These are phyloP conservation scores for Rhea pennata DNA, from an alignment of 2,113 vertebrate species.

Conservation along the genomic window DNA sequence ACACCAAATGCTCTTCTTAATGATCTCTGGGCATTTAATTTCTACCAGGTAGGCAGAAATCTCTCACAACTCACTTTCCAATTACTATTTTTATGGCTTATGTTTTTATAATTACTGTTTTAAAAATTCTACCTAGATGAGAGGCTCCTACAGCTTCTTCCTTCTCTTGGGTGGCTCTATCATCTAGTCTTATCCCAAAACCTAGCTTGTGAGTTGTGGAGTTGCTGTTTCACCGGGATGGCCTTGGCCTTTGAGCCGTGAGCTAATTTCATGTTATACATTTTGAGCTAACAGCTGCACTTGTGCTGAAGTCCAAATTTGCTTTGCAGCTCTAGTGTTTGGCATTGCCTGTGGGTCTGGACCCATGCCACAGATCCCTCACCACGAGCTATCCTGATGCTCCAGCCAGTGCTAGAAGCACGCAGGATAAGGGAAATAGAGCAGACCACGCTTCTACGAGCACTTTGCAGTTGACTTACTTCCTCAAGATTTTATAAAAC, in stretches of 20 bases:
- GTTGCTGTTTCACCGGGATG: neutral
- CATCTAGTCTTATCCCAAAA: neutral
- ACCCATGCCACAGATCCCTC: neutral
- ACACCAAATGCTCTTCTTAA: neutral
- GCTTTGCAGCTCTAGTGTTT: neutral
- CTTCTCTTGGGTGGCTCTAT: neutral
- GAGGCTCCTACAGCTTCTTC: neutral
- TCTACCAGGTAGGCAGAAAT: neutral
- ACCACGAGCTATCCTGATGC: neutral
- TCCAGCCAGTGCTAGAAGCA: neutral
- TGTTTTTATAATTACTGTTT: neutral
- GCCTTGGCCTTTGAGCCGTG: conserved; percentile 50
- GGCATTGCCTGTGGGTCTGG: conserved; percentile 9
- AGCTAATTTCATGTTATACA: neutral
- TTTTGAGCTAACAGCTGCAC: neutral
- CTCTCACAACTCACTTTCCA: neutral
- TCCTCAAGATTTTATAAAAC: neutral
- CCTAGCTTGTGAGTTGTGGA: neutral
- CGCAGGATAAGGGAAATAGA: neutral
- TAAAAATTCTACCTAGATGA: neutral
- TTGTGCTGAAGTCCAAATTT: conserved; percentile 63
- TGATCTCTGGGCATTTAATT: neutral
- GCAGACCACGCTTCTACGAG: neutral
- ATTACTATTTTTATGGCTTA: neutral
- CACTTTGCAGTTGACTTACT: rapidly evolving